A percentile compares a stretch with the other conserved stretches of the same genome.
Conservation (phyloP, 2,113 vertebrate genomes). For the Chloebia gouldiae region DNA sequence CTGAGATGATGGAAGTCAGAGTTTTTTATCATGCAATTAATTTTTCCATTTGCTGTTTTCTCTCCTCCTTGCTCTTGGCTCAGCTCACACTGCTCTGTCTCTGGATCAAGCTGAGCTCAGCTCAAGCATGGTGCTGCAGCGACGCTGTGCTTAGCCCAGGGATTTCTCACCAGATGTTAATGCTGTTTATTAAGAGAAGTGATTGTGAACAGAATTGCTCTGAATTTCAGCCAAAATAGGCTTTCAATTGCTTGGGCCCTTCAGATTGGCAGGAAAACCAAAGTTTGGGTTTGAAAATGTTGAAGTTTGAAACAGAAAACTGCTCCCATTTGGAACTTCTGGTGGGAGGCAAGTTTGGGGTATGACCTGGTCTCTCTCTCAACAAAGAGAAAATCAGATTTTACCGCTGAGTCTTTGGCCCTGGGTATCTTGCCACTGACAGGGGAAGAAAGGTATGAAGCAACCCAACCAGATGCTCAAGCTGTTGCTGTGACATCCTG, state of each 20-base stretch:
- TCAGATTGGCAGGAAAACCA: neutral
- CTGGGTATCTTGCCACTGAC: neutral
- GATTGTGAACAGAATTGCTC: neutral
- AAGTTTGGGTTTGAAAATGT: neutral
- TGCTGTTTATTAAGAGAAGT: neutral
- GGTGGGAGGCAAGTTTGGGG: neutral
- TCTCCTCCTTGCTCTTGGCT: neutral
- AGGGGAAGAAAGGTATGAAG: neutral
- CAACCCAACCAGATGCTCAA: neutral
- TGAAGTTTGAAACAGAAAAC: neutral
- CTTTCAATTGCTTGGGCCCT: neutral
- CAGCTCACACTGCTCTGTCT: neutral
- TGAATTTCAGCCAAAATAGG: conserved; percentile 1
- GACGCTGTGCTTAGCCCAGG: neutral
- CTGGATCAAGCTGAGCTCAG: neutral
- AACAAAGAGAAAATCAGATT: neutral
- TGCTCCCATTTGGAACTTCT: neutral
- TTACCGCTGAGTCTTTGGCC: neutral
- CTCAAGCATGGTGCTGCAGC: neutral
- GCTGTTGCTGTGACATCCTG: neutral
- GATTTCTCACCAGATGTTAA: conserved; percentile 17
- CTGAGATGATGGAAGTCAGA: neutral
- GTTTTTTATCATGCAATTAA: neutral
- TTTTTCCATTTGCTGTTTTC: conserved; percentile 47
- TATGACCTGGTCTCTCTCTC: neutral